Conservation (phyloP, 1,140 invertebrate species). For the Meloidogyne exigua region DNA sequence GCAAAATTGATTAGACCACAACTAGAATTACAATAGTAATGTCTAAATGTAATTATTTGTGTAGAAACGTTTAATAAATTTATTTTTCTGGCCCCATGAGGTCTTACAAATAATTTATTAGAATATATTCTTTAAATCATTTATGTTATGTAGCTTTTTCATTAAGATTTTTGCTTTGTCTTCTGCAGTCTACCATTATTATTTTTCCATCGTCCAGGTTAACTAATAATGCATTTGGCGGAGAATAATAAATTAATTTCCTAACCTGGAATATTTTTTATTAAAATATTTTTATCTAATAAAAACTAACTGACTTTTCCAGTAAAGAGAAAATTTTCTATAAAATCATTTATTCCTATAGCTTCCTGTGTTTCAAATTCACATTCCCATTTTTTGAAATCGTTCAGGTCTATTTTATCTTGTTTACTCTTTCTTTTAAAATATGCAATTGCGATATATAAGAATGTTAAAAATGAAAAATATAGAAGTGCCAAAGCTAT, state of each 20-base stretch:
- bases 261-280: not conserved
- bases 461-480: conserved; percentile 6
- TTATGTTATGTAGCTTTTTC: too few relatives aligned
- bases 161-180: not conserved
- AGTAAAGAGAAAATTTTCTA: conserved; percentile 2
- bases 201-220: not conserved
- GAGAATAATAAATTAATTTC: conserved; percentile 5
- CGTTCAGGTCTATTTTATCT: not conserved
- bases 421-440: conserved; percentile 3
- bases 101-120: too few relatives aligned
- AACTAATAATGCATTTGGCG: not conserved
- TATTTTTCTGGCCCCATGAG: too few relatives aligned
- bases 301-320: conserved; percentile 14
- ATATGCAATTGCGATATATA: not conserved
- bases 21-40: conserved; percentile 50
- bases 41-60: not conserved
- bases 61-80: too few relatives aligned
- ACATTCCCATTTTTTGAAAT: conserved; percentile 15
- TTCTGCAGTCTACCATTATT: conserved; percentile 10
- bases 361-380: not conserved
- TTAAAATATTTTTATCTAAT: not conserved
- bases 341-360: not conserved
- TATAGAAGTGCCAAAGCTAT: conserved; percentile 13
- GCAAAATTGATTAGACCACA: conserved; percentile 56
- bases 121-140: too few relatives aligned